phyloP scores from a whole-genome alignment of 2,888 invertebrate species.

The Calephelis perditalis region DNA sequence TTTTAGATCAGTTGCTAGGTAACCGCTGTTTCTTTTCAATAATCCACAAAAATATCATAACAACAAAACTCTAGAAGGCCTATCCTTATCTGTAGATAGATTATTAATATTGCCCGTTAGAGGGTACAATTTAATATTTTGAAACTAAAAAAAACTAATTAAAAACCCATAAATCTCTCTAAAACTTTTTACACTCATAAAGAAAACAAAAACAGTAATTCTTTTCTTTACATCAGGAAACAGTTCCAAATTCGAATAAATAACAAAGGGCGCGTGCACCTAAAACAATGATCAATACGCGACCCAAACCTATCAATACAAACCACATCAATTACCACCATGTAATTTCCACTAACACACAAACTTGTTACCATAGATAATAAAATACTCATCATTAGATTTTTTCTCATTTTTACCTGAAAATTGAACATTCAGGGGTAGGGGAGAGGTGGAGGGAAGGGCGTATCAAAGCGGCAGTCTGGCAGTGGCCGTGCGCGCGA shows the following conservation, averaged over 20 bases:
- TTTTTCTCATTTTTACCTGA: conserved; percentile 61
- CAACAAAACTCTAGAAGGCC: too few species aligned
- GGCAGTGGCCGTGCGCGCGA: conserved; percentile 46
- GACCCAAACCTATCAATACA: neutral
- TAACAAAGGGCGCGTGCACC: conserved; percentile 13
- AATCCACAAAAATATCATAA: too few species aligned
- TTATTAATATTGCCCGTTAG: too few species aligned
- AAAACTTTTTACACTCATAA: too few species aligned
- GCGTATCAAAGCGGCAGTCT: conserved; percentile 55
- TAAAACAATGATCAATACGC: conserved; percentile 3
- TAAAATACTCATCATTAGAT: conserved; percentile 39
- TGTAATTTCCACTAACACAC: conserved; percentile 19
- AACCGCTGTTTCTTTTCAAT: too few species aligned
- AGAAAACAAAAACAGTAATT: neutral
- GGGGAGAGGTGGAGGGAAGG: conserved; percentile 48
- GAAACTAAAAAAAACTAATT: too few species aligned
- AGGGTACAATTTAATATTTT: too few species aligned
- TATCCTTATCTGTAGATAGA: too few species aligned
- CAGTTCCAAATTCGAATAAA: neutral
- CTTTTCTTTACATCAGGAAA: neutral
- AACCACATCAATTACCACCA: conserved; percentile 1
- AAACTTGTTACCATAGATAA: conserved; percentile 45
- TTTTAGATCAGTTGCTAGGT: too few species aligned
- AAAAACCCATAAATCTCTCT: too few species aligned
- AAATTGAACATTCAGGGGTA: conserved; percentile 51